Percentiles rank a stretch among this genome's conserved stretches.
Evolutionary conservation across 2,113 vertebrate species (phyloP).

Genomic region (Rhabdomys dilectus): DNA sequence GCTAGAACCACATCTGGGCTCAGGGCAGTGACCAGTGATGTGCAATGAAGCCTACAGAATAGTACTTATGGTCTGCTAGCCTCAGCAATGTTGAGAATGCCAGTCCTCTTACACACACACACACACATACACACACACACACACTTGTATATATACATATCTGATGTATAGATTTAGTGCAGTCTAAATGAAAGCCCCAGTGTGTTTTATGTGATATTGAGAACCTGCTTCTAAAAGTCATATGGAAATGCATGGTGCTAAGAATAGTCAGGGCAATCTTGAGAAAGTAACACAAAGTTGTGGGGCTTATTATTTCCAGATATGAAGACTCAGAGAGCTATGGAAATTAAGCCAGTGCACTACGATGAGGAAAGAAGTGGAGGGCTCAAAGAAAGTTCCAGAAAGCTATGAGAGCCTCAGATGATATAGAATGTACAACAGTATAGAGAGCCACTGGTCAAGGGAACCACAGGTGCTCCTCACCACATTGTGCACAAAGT

Average conservation of each 20-base stretch:
- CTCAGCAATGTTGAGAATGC: neutral
- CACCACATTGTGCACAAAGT: neutral
- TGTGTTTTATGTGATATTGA: constrained; percentile 36
- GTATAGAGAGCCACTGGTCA: neutral
- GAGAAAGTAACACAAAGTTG: constrained; percentile 5
- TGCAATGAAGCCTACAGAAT: neutral
- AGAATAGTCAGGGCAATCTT: constrained; percentile 10
- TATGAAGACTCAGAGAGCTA: neutral
- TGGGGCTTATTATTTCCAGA: neutral
- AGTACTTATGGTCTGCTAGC: neutral
- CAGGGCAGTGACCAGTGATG: constrained; percentile 18
- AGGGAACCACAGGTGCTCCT: neutral
- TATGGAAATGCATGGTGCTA: constrained; percentile 32
- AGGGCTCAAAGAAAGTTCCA: neutral
- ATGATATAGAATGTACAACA: neutral
- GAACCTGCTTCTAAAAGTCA: constrained; percentile 35
- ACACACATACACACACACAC: no score
- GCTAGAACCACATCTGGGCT: neutral
- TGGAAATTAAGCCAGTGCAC: neutral
- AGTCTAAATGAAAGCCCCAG: constrained; percentile 19
- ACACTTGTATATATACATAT: neutral
- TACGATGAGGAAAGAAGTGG: neutral
- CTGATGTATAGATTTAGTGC: constrained; percentile 25
- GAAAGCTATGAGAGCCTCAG: neutral
- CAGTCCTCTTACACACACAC: neutral